Conservation (phyloP, 1,140 invertebrate species). For the Bombus pascuorum region DNA sequence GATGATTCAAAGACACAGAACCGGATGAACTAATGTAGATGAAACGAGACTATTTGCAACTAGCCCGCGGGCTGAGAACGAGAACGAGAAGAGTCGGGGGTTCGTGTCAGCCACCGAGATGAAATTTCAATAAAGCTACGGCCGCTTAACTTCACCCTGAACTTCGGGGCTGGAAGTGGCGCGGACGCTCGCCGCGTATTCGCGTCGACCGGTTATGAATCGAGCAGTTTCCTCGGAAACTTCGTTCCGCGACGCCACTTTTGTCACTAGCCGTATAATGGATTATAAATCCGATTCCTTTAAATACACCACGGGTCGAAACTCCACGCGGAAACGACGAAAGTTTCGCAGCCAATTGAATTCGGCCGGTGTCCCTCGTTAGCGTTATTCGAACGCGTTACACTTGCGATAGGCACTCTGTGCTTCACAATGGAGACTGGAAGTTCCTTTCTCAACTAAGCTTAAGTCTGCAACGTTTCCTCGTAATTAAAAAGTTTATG, state of each 20-base stretch:
- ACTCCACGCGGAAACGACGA: slow-evolving; percentile 30
- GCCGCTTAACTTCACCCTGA: slow-evolving; percentile 50
- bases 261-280: slow-evolving; percentile 28
- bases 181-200: background rate
- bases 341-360: slow-evolving; percentile 40
- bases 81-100: slow-evolving; percentile 22
- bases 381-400: background rate
- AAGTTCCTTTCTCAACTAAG: background rate
- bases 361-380: background rate
- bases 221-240: slow-evolving; percentile 11
- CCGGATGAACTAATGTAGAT: slow-evolving; percentile 43
- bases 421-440: background rate
- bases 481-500: background rate
- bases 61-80: slow-evolving; percentile 11
- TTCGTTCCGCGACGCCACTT: slow-evolving; percentile 22
- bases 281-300: slow-evolving; percentile 46
- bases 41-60: slow-evolving; percentile 14
- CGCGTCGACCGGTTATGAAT: slow-evolving; percentile 28
- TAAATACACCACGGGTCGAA: slow-evolving; percentile 30
- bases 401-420: background rate
- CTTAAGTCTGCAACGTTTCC: background rate
- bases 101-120: slow-evolving; percentile 43
- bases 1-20: background rate
- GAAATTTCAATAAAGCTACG: slow-evolving; percentile 64
- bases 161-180: slow-evolving; percentile 39